Evolutionary conservation across 2,888 invertebrate species (phyloP).

Genomic region (Polymixis flavicincta): DNA sequence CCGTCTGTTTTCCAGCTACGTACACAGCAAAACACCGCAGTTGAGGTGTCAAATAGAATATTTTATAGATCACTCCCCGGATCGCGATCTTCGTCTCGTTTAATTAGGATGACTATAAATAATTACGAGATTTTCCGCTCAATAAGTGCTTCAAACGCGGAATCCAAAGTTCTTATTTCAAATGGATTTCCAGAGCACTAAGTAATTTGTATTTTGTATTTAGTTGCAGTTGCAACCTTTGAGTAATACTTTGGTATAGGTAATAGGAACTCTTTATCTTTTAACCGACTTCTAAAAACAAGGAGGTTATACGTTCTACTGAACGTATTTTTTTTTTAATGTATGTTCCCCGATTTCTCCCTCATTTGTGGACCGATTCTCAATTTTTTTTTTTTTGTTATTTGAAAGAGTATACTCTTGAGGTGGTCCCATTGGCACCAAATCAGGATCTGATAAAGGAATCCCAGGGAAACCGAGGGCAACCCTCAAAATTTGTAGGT

Average conservation of each 20-base stretch:
- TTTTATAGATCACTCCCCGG: constrained; percentile 49
- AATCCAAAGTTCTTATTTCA: constrained; percentile 3
- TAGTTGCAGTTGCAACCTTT: neutral
- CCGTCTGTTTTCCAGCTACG: constrained; percentile 62
- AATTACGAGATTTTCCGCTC: constrained; percentile 6
- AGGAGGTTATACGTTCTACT: too few species aligned
- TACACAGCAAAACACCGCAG: constrained; percentile 48
- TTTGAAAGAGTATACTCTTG: too few species aligned
- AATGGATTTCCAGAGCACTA: constrained; percentile 14
- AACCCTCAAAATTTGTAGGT: too few species aligned
- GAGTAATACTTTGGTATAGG: neutral
- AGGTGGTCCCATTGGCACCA: too few species aligned
- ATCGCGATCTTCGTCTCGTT: constrained; percentile 13
- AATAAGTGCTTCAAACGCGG: constrained; percentile 2
- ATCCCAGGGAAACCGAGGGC: too few species aligned
- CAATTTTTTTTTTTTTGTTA: too few species aligned
- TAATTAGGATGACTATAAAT: constrained; percentile 26
- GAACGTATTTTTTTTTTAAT: too few species aligned
- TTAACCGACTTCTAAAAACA: too few species aligned
- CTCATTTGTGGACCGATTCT: too few species aligned
- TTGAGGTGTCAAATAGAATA: constrained; percentile 64
- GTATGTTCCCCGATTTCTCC: too few species aligned
- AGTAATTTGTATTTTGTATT: neutral
- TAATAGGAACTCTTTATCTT: neutral
- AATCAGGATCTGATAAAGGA: too few species aligned